A percentile compares a stretch with the other conserved stretches of the same genome.
phyloP scores from a whole-genome alignment of 92 coral and sea anemone genomes.

The Pocillopora grandis region DNA sequence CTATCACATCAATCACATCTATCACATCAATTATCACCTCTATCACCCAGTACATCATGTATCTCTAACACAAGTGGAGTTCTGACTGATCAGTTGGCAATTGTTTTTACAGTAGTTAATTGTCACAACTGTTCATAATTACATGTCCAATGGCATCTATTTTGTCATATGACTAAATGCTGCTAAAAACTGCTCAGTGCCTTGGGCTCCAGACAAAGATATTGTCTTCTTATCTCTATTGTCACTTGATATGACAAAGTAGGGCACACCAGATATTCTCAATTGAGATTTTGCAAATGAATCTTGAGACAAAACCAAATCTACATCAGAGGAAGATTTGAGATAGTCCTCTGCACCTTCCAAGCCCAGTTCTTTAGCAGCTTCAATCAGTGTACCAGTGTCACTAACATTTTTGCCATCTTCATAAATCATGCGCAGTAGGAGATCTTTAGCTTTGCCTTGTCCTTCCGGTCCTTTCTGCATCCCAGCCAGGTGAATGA shows the following conservation, averaged over 20 bases:
- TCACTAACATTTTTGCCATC: conserved; percentile 79
- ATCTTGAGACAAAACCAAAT: conserved; percentile 66
- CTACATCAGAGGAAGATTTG: conserved; percentile 60
- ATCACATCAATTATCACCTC: too few species aligned
- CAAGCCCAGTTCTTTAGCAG: conserved; percentile 68
- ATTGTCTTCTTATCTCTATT: conserved; percentile 31
- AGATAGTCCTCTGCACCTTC: conserved; percentile 62
- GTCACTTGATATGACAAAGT: conserved; percentile 50
- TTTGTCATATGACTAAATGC: conserved; percentile 20
- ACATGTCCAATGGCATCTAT: too few species aligned
- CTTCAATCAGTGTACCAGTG: conserved; percentile 57
- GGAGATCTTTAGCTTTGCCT: conserved; percentile 69
- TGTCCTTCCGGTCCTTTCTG: conserved; percentile 71
- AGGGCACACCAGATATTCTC: conserved; percentile 81
- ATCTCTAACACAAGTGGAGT: too few species aligned
- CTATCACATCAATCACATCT: too few species aligned
- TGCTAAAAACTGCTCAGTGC: conserved; percentile 50
- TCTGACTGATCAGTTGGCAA: too few species aligned
- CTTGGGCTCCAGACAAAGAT: conserved; percentile 75
- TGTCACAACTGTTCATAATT: too few species aligned
- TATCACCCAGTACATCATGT: too few species aligned
- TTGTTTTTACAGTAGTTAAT: too few species aligned
- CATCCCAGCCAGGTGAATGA: conserved; percentile 68
- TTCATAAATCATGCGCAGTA: conserved; percentile 80
- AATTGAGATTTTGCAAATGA: conserved; percentile 65